A percentile compares a stretch with the other conserved stretches of the same genome.
Conservation (phyloP, 2,113 vertebrate species). For the Callionymus lyra region DNA sequence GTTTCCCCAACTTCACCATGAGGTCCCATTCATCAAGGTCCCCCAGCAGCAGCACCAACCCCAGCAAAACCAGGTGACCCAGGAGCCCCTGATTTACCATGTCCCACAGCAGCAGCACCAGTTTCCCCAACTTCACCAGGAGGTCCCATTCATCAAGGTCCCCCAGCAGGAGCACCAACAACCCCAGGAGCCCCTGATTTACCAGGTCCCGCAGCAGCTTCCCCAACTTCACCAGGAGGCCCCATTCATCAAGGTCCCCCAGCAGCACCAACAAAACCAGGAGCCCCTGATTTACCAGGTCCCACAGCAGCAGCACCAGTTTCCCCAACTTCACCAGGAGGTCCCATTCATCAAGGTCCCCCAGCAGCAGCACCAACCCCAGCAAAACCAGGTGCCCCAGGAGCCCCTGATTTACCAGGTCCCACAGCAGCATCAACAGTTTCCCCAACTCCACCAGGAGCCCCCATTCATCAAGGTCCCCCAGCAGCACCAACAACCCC, state of each 20-base stretch:
- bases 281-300: neutral
- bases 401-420: neutral
- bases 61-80: neutral
- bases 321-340: neutral
- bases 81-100: no score
- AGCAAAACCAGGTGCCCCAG: neutral
- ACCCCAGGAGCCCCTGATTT: no score
- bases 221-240: neutral
- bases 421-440: no score
- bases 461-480: neutral
- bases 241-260: neutral
- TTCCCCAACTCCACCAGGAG: neutral
- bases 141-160: no score
- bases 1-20: no score
- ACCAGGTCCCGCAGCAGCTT: no score
- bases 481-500: neutral
- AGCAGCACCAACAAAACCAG: no score
- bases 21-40: no score
- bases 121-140: no score
- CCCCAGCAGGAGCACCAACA: neutral
- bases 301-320: no score
- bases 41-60: neutral
- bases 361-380: neutral
- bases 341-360: no score
- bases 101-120: no score